Conservation (phyloP, 2,113 vertebrate species). For the Anguilla rostrata region DNA sequence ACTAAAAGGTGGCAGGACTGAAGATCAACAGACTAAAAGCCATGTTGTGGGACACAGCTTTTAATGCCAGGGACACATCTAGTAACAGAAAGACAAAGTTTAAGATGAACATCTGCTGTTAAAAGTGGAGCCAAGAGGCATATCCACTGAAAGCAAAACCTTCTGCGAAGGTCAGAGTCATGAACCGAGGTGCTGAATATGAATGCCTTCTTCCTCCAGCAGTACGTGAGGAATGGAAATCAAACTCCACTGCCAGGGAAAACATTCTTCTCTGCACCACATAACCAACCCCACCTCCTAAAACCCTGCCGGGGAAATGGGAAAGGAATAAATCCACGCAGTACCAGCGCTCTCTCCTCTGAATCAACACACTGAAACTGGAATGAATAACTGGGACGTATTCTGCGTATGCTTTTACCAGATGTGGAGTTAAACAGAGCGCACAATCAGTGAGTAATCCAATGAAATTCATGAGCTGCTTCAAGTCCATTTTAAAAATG, state of each 20-base stretch:
- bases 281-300: conserved; percentile 10
- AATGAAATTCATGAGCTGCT: neutral
- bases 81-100: neutral
- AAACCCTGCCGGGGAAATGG: neutral
- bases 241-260: conserved; percentile 14
- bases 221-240: conserved; percentile 17
- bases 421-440: neutral
- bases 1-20: too few relatives aligned
- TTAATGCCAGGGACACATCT: conserved; percentile 4
- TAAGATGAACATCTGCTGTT: conserved; percentile 1
- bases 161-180: conserved; percentile 3
- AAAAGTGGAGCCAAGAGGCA: neutral
- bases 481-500: neutral
- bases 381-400: neutral
- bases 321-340: conserved; percentile 1
- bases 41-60: neutral
- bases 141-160: neutral
- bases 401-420: neutral
- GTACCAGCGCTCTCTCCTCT: neutral
- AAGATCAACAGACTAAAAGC: neutral
- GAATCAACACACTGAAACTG: neutral
- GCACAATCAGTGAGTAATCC: neutral
- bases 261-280: conserved; percentile 6
- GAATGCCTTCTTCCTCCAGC: neutral
- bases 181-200: neutral